Base-by-base conservation (phyloP, 2,888 invertebrate species). In the Dusona sp. region DNA sequence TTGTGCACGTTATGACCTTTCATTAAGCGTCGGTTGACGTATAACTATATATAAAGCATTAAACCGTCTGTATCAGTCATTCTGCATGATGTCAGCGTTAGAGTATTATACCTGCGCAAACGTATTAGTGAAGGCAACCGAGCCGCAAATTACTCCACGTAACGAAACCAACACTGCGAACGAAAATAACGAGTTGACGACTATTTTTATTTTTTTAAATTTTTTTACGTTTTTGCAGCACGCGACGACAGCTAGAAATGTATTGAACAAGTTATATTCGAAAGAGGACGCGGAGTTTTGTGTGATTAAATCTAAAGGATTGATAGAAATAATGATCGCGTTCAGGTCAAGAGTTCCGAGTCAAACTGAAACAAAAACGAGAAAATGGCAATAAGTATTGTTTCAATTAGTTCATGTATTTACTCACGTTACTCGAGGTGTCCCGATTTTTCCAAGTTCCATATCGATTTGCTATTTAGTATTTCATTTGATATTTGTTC, bases 71-170 rank as follows among this genome's bases (percentile, higher is more conserved):
- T 72, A 57, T 84, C 74, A 75, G 74, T 79, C 72, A 83, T 68
- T 78, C 67, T 64, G 57, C 68, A 84, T 64, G 84, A 84, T 74
- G 74, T 48, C 38, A 70, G 38, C 29, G 74, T 48, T 61, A 19
- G 45, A 72, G 33, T 72, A 79, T 72, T 72, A 57, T 57, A 57
- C 72, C 22, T 38, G 73, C 64, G 77, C 70, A 61, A 65, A 67
- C 73, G 78, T 73, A 79, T 83, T 73, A 80, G 68, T 72, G 48
- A 67, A 48, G 45, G 48, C 84, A 68, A 84, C 79, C 68, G 84
- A 80, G 79, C 79, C 79, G 79, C 84, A 84, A 84, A 84, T 84
- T 84, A 84, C 75, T 72, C 33, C 25, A 38, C 48, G 48, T 79
- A 61, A 84, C 84, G 61, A 48, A 48, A 57, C 48, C 74, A 74